phyloP scores from a whole-genome alignment of 2,888 invertebrate species.

The Elysia crispata region DNA sequence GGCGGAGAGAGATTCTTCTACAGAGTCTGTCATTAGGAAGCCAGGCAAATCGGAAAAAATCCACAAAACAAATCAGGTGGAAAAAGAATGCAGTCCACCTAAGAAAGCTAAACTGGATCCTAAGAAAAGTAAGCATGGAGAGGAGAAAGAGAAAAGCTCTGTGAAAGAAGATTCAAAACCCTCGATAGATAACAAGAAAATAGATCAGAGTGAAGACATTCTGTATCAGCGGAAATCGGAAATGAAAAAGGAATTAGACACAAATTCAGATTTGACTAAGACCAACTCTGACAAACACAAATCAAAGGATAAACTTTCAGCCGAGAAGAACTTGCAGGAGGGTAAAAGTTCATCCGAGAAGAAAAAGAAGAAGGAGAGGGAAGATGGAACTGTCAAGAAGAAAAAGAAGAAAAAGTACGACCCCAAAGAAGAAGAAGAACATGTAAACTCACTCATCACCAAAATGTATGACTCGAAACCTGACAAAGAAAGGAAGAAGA shows the following conservation, averaged over 20 bases:
- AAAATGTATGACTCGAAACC: conserved; percentile 46
- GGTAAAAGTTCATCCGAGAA: not conserved
- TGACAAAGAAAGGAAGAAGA: conserved; percentile 42
- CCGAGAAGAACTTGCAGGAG: not conserved
- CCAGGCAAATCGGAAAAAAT: not conserved
- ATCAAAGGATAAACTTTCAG: conserved; percentile 6
- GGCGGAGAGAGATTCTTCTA: conserved; percentile 32
- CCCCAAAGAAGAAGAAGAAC: conserved; percentile 41
- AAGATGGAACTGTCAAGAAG: conserved; percentile 35
- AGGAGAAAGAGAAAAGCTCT: not conserved
- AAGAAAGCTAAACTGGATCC: conserved; percentile 46
- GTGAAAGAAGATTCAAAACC: conserved; percentile 26
- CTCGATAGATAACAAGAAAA: not conserved
- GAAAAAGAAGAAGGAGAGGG: conserved; percentile 36
- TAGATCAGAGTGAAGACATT: not conserved
- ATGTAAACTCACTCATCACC: conserved; percentile 43
- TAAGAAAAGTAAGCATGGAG: conserved; percentile 42
- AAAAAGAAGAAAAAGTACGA: conserved; percentile 50
- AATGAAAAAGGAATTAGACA: no score
- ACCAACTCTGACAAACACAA: no score
- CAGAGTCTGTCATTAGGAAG: conserved; percentile 21
- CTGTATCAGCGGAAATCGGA: not conserved
- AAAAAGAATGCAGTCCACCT: conserved; percentile 41
- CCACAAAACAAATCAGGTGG: conserved; percentile 32
- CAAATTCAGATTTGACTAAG: no score